phyloP scores from a whole-genome alignment of 2,797 vertebrate genomes.

The Chromis chromis region DNA sequence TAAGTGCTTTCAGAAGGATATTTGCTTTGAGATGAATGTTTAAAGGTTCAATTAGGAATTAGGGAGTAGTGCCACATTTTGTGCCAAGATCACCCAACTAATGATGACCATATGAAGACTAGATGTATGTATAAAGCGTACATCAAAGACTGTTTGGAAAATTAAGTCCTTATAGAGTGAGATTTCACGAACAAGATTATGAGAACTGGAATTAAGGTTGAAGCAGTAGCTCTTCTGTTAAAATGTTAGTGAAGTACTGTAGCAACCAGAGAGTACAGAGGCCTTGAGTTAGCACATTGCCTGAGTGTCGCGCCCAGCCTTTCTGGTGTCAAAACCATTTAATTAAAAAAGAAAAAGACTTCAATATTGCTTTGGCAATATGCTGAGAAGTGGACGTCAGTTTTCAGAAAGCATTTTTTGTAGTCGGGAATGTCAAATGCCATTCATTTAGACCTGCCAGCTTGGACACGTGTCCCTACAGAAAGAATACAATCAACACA shows the following conservation, averaged over 20 bases:
- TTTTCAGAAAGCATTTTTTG: conserved; percentile 24
- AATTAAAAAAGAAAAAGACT: conserved; percentile 8
- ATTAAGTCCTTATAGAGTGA: background rate
- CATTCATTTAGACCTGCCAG: conserved; percentile 38
- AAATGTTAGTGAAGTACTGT: background rate
- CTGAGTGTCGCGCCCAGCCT: background rate
- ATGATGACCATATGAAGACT: conserved; percentile 19
- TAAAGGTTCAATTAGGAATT: conserved; percentile 6
- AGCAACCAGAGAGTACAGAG: background rate
- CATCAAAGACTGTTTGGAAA: background rate
- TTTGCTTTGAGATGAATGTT: conserved; percentile 19
- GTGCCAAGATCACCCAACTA: conserved; percentile 20
- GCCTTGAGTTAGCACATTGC: background rate
- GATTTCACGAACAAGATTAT: background rate
- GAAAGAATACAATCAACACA: conserved; percentile 53
- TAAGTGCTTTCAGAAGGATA: conserved; percentile 53
- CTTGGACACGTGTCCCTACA: conserved; percentile 33
- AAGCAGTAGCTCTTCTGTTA: background rate
- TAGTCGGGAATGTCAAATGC: conserved; percentile 17
- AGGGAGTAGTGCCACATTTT: conserved; percentile 20
- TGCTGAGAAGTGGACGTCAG: conserved; percentile 2
- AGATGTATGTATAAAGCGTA: background rate
- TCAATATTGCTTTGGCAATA: conserved; percentile 18
- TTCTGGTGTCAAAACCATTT: conserved; percentile 30
- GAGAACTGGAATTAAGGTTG: background rate